Base-by-base conservation (phyloP, 2,888 invertebrate species). In the Apodemia duryi region DNA sequence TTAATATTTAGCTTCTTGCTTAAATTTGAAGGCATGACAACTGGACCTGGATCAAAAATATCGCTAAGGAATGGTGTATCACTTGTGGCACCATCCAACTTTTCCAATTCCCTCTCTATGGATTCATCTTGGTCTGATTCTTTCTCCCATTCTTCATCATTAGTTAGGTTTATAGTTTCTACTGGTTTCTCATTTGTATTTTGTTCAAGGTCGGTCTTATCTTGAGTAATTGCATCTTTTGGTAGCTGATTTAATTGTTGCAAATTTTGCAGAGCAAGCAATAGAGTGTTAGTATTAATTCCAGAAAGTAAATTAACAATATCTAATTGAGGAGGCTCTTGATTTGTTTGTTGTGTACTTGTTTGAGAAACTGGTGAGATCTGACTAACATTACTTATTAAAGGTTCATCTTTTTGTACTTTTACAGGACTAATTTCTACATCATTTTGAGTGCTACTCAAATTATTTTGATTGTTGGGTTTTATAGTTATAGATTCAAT, bases 41-140 rank as follows among this genome's bases (percentile, higher is more conserved):
- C 82, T 63, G 92, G 90, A 29, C 85, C 84, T 2, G 92, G 92
- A 70, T 92, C 91, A 75, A 92, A 92, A 71, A 92, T 91, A 70
- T 92, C 92, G 71, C 88, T 85, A 77, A 92, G 78, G 82, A 91
- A 91, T 71, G 91, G 89, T 61, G 91, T 89, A 49, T 88, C 86
- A 1, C 81, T 83, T n/a, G 85, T 79, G 64, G 77, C 78, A 2
- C 91, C 87, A 70, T 91, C 88, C 70, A 91, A 66, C 67, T 75
- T 79, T 71, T 86, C 79, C 41, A 91, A 73, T 71, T 87, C 82
- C 63, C 85, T 80, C 69, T 91, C 91, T 65, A 90, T 90, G 67
- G 84, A 87, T 46, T 83, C 86, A 61, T 87, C 91, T 69, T 77
- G 75, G 62, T 81, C 80, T 1, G 90, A 85, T 74, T 90, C 91